phyloP scores from a whole-genome alignment of 2,888 invertebrate species.

The Autographa gamma region DNA sequence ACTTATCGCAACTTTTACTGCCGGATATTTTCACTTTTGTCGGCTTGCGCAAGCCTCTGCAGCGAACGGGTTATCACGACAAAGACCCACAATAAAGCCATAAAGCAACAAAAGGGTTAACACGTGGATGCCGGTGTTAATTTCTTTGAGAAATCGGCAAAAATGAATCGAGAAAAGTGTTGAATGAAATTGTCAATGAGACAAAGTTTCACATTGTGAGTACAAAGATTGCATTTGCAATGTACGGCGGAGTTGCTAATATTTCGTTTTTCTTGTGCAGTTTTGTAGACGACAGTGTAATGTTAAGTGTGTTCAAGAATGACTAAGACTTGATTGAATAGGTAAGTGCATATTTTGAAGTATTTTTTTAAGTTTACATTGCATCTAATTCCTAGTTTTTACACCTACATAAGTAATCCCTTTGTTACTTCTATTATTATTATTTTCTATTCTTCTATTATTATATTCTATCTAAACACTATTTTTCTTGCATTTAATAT shows the following conservation, averaged over 20 bases:
- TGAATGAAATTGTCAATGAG: slow-evolving; percentile 60
- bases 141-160: slow-evolving; percentile 78
- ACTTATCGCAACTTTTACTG: slow-evolving; percentile 78
- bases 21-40: slow-evolving; percentile 85
- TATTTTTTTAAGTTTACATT: no score
- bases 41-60: slow-evolving; percentile 76
- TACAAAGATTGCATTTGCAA: slow-evolving; percentile 9
- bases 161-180: slow-evolving; percentile 49
- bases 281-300: background rate
- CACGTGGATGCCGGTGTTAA: slow-evolving; percentile 82
- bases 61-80: slow-evolving; percentile 63
- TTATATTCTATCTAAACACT: no score
- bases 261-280: background rate
- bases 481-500: no score
- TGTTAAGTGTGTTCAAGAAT: background rate
- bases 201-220: slow-evolving; percentile 48
- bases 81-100: slow-evolving; percentile 74
- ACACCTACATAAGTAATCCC: no score
- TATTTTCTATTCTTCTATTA: no score
- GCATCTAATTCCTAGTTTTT: no score
- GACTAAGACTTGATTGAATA: background rate
- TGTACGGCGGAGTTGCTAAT: slow-evolving; percentile 12
- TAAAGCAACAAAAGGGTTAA: slow-evolving; percentile 83
- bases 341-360: background rate
- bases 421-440: no score